Evolutionary conservation across 2,797 vertebrate genomes (phyloP).

Genomic region (Myotis vivesi): DNA sequence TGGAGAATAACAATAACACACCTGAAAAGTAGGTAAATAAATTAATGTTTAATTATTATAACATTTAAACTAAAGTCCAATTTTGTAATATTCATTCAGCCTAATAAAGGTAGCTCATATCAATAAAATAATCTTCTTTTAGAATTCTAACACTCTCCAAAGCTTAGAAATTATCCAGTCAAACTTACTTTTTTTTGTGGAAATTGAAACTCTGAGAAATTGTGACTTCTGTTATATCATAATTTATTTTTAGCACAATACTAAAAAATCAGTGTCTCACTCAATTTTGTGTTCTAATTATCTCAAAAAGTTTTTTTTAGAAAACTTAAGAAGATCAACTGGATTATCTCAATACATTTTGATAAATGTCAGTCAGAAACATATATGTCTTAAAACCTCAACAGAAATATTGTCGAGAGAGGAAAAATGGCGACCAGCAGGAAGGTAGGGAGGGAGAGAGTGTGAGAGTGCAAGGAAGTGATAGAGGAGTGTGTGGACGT

Average conservation of each 20-base stretch:
- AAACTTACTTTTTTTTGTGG: neutral
- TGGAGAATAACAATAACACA: neutral
- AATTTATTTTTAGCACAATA: neutral
- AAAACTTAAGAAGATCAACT: neutral
- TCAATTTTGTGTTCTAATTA: neutral
- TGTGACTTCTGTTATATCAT: neutral
- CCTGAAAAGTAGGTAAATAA: neutral
- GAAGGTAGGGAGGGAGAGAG: too few species aligned
- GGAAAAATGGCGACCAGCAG: too few species aligned
- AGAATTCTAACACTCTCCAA: neutral
- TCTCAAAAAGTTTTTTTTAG: neutral
- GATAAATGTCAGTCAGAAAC: neutral
- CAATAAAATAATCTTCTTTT: neutral
- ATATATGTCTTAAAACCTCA: neutral
- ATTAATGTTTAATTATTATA: neutral
- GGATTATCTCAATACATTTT: neutral
- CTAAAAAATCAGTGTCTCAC: neutral
- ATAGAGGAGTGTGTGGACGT: too few species aligned
- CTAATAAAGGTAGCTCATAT: neutral
- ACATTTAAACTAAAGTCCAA: neutral
- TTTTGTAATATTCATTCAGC: neutral
- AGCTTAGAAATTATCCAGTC: neutral
- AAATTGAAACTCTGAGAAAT: neutral
- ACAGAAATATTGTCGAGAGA: neutral
- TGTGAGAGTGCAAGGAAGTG: too few species aligned